Evolutionary conservation across 1,140 invertebrate genomes (phyloP).

Genomic region (Ruditapes philippinarum): DNA sequence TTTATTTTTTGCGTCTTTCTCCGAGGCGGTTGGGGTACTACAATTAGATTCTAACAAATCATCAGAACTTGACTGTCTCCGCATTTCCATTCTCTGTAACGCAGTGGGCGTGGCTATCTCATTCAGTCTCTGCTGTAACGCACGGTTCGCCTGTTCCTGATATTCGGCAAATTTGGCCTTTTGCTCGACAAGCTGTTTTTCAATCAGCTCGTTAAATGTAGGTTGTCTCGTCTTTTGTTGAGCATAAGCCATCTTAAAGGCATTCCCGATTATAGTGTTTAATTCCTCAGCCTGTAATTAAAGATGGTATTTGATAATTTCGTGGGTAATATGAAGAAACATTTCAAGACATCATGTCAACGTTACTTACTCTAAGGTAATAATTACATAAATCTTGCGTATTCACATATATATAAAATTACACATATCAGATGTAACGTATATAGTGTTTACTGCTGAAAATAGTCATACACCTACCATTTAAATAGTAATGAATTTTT

Average conservation of each 20-base stretch:
- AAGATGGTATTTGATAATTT: background rate
- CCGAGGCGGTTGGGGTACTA: constrained; percentile 26
- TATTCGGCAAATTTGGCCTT: constrained; percentile 81
- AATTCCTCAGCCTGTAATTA: constrained; percentile 93
- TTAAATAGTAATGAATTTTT: too few species aligned
- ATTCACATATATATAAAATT: too few species aligned
- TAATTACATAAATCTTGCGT: too few species aligned
- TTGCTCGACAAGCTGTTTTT: constrained; percentile 83
- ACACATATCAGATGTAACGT: too few species aligned
- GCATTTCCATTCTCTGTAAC: constrained; percentile 79
- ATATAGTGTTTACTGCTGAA: too few species aligned
- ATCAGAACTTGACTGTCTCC: constrained; percentile 76
- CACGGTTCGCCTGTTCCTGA: constrained; percentile 79
- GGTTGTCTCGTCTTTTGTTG: constrained; percentile 91
- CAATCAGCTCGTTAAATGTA: constrained; percentile 86
- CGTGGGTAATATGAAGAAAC: too few species aligned
- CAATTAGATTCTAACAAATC: constrained; percentile 53
- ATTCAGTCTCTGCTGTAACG: constrained; percentile 79
- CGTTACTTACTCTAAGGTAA: too few species aligned
- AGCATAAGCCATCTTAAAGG: constrained; percentile 96
- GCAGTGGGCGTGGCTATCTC: constrained; percentile 84
- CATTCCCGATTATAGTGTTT: constrained; percentile 95
- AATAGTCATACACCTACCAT: too few species aligned
- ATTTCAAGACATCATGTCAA: too few species aligned
- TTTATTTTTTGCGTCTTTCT: constrained; percentile 77